phyloP scores from a whole-genome alignment of 2,113 vertebrate genomes.

The Zapornia atra region DNA sequence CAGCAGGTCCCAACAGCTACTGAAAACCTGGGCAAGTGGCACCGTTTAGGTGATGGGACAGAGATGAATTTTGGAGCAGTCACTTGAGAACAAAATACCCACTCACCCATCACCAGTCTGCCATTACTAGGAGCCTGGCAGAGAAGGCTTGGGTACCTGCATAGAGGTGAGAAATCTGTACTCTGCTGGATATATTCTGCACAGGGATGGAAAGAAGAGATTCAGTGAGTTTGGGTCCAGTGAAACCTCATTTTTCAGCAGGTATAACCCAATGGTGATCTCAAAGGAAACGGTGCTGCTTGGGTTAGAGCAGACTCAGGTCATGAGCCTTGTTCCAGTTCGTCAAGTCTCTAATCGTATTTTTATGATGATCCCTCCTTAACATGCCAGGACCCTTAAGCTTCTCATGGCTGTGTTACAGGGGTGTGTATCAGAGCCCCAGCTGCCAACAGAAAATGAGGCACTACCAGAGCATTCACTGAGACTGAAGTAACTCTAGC shows the following conservation, averaged over 20 bases:
- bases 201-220: background rate
- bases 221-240: background rate
- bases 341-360: background rate
- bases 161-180: rapidly evolving
- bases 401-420: background rate
- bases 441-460: background rate
- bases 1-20: background rate
- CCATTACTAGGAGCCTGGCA: background rate
- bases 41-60: background rate
- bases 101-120: background rate
- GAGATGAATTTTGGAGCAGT: background rate
- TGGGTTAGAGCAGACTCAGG: background rate
- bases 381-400: background rate
- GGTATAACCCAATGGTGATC: background rate
- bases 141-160: background rate
- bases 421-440: background rate
- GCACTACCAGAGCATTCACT: background rate
- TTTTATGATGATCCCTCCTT: background rate
- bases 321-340: background rate
- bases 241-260: background rate
- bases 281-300: background rate
- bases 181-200: background rate
- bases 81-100: background rate
- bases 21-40: background rate
- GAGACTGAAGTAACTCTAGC: background rate